A percentile compares a stretch with the other conserved stretches of the same genome.
phyloP scores from a whole-genome alignment of 2,113 vertebrate species.

The Nerophis ophidion region DNA sequence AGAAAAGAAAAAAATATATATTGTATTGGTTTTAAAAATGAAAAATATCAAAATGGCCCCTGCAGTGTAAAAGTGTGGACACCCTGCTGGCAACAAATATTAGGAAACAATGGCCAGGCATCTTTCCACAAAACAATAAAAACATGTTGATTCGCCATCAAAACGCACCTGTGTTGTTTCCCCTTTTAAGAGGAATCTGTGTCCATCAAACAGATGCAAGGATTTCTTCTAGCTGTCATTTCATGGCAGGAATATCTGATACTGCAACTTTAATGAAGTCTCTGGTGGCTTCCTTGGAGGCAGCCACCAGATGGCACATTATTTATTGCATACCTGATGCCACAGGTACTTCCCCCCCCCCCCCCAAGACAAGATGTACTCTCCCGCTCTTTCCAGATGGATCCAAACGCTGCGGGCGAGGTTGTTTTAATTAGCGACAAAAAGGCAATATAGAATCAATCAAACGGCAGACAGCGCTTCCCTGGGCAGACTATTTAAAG shows the following conservation, averaged over 20 bases:
- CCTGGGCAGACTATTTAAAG: constrained; percentile 52
- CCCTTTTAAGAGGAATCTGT: constrained; percentile 16
- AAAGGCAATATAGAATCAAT: constrained; percentile 57
- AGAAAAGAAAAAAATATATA: background rate
- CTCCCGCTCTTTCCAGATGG: constrained; percentile 25
- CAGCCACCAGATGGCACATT: constrained; percentile 62
- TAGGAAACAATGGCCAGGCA: background rate
- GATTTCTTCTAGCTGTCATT: constrained; percentile 32
- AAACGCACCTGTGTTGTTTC: constrained; percentile 12
- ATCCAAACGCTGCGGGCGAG: constrained; percentile 42
- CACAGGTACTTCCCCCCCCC: constrained; percentile 57
- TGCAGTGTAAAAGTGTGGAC: no score
- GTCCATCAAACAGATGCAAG: constrained; percentile 30
- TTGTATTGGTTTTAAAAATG: no score
- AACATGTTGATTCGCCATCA: background rate
- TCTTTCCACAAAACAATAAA: background rate
- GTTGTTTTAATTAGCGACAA: constrained; percentile 62
- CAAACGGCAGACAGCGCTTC: constrained; percentile 42
- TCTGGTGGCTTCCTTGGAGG: constrained; percentile 53
- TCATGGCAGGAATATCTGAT: constrained; percentile 46
- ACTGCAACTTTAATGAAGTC: constrained; percentile 68
- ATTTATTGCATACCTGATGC: constrained; percentile 62
- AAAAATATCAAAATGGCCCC: no score
- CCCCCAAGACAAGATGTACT: constrained; percentile 36
- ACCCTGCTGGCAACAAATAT: no score